Base-by-base conservation (phyloP, 2,113 vertebrate species). In the Oncorhynchus clarkii region DNA sequence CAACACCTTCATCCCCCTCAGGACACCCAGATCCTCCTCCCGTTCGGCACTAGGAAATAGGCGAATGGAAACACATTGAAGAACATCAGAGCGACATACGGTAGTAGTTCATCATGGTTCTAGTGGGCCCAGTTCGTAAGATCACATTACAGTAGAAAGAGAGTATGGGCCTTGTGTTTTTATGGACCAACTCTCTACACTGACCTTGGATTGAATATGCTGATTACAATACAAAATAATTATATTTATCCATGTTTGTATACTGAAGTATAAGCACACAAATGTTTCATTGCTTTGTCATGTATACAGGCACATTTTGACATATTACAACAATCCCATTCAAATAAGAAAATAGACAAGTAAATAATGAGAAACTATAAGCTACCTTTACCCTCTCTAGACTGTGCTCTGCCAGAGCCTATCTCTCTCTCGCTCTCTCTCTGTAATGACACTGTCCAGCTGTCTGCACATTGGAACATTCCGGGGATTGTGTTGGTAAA, bases 161-260 rank as follows among this genome's bases (percentile, higher is more conserved):
- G 64, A 78, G 82, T 76, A 67, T 78, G 76, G 71, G 69, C 2
- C 4, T 54, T 67, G 24, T 2, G 77, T 76, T 82, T 75, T 1
- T 0, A 31, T 31, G 75, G 80, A 75, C 70, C 51, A 71, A 14
- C 3, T 60, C 57, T 60, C 11, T 20, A n/a, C 16, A n/a, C 57
- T 60, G 57, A 59, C 18, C 18, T 31, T 7, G 2, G 57, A 6
- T 59, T 59, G 9, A 5, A 59, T 16, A 59, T 59, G 11, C 48
- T 49, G 18, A 31, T 31, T 5, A 31, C 31, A 31, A 31, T 31
- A 31, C 31, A 31, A 31, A 31, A 31, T 31, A 5, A 1, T 5
- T 31, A 31, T 5, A 5, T 49, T 49, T 12, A 49, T 9, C 48
- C 8, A 31, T 6, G 48, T 49, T 14, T 12, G 13, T 31, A 5